A percentile compares a stretch with the other conserved stretches of the same genome.
phyloP scores from a whole-genome alignment of 2,113 vertebrate genomes.

The Rhinolophus ferrumequinum region DNA sequence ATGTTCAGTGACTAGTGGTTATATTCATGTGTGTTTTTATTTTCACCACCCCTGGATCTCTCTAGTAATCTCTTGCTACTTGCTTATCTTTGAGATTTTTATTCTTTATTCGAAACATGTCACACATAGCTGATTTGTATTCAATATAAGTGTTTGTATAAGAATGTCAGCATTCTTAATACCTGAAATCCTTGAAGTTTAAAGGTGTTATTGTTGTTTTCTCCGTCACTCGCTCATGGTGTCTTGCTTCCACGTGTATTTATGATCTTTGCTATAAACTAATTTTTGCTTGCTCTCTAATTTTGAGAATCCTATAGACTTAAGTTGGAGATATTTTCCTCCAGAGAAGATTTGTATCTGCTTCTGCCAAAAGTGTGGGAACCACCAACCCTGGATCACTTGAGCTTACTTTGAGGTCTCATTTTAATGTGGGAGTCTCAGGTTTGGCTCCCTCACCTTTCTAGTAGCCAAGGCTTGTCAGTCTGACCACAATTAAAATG shows the following conservation, averaged over 20 bases:
- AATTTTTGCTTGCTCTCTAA: slow-evolving; percentile 30
- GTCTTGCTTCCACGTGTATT: neutral
- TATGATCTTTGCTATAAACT: neutral
- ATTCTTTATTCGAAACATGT: slow-evolving; percentile 39
- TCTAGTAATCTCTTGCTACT: slow-evolving; percentile 16
- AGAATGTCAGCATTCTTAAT: neutral
- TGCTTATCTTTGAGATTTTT: slow-evolving; percentile 31
- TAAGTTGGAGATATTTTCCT: slow-evolving; percentile 7
- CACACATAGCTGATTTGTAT: neutral
- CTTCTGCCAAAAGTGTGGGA: neutral
- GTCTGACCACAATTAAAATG: neutral
- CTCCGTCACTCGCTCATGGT: neutral
- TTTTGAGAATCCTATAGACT: neutral
- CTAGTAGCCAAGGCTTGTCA: neutral
- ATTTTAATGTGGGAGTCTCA: neutral
- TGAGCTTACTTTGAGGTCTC: neutral
- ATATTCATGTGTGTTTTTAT: slow-evolving; percentile 1
- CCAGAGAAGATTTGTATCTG: neutral
- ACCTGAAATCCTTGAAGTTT: slow-evolving; percentile 21
- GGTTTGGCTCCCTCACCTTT: neutral
- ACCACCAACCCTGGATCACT: neutral
- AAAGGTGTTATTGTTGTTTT: slow-evolving; percentile 28
- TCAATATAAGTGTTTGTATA: neutral
- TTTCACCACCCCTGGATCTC: slow-evolving; percentile 11
- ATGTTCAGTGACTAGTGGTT: neutral